These are phyloP conservation scores for Notolabrus celidotus DNA, from an alignment of 2,797 vertebrate species.

Conservation along the genomic window DNA sequence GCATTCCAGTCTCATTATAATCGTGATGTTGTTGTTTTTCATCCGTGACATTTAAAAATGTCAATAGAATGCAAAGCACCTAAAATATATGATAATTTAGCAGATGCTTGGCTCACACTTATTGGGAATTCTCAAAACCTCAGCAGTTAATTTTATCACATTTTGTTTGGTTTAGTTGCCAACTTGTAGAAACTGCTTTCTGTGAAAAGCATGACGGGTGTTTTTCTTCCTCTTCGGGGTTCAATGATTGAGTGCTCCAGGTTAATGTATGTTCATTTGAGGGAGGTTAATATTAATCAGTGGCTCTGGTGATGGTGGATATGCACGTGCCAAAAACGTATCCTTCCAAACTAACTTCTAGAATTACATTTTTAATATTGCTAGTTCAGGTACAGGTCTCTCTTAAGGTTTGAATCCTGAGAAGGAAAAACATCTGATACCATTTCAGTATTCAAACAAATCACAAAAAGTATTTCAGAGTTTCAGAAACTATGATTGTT, in stretches of 20 bases:
- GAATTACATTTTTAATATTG: background rate
- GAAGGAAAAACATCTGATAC: background rate
- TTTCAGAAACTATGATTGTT: background rate
- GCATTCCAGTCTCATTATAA: slow-evolving; percentile 56
- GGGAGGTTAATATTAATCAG: too few species aligned
- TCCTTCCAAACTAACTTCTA: too few species aligned
- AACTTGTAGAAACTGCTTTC: background rate
- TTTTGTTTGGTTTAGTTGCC: slow-evolving; percentile 24
- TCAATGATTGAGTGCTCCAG: too few species aligned
- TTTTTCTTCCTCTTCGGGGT: background rate
- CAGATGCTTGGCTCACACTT: slow-evolving; percentile 56
- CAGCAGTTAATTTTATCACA: slow-evolving; percentile 51
- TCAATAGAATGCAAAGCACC: slow-evolving; percentile 58
- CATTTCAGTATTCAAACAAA: background rate
- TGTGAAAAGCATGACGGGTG: background rate
- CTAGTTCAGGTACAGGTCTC: too few species aligned
- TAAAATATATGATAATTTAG: slow-evolving; percentile 65
- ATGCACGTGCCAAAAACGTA: too few species aligned
- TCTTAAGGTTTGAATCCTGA: background rate
- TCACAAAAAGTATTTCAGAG: background rate
- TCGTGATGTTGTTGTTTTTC: slow-evolving; percentile 59
- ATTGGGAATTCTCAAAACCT: slow-evolving; percentile 39
- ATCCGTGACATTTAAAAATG: slow-evolving; percentile 79
- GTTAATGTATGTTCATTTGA: too few species aligned
- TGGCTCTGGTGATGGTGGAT: too few species aligned